Base-by-base conservation (phyloP, 2,113 vertebrate genomes). In the Amia ocellicauda region DNA sequence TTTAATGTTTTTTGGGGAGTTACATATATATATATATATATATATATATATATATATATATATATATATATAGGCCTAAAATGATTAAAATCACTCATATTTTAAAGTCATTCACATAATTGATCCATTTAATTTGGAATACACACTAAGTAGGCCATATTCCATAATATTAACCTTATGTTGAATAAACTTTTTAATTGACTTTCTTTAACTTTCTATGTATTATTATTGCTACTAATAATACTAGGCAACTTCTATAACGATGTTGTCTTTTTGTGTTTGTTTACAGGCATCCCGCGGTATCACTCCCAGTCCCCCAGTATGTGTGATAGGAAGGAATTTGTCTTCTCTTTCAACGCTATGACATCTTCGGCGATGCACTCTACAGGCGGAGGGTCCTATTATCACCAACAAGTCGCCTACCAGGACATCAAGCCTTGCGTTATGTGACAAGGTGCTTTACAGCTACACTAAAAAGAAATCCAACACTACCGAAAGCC, bases 371-470 rank as follows among this genome's bases (percentile, higher is more conserved):
- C 96, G 2, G 91, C 95, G 31, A 96, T 99, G 96, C 94, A 99
- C 80, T 91, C 95, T 0, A 89, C 93, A 2, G 80, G 93, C 60
- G 90, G 90, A 72, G 80, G 94, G 73, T 93, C 95, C 20, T 98
- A 97, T 84, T 99, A 98, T 79, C 95, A 98, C 80, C 96, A 98
- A 62, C 95, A 98, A 85, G 93, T 99, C 81, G 92, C 94, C 78
- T 98, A 99, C 88, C 95, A 99, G 84, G 96, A 99, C 89, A 98
- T 99, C 91, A 99, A 99, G 78, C 96, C 96, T 1, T 98, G 95
- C 65, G 96, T 99, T 60, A 97, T 98, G 96, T 99, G 94, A 98
- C 79, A 75, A 50, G 9, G 43, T 10, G 40, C 29, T 20, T 45
- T 28, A 27, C 56, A 26, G 63, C 62, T 16, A 41, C 58, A 29